Conservation (phyloP, 2,888 invertebrate genomes). For the Ormia ochracea region DNA sequence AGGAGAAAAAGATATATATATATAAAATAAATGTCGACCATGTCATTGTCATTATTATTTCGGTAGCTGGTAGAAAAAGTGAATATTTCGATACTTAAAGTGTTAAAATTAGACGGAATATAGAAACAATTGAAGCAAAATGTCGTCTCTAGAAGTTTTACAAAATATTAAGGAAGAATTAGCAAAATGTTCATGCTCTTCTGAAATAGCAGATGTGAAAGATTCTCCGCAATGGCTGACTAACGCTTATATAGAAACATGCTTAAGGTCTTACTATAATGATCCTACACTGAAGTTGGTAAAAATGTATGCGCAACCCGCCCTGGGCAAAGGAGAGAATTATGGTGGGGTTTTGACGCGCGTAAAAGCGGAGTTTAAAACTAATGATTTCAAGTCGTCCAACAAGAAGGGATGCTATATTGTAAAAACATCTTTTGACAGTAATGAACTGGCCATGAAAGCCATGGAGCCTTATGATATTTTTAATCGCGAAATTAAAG, state of each 20-base stretch:
- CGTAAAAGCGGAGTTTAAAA: slow-evolving; percentile 66
- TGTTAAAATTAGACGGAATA: background rate
- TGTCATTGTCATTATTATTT: slow-evolving; percentile 36
- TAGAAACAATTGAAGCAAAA: slow-evolving; percentile 42
- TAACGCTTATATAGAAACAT: slow-evolving; percentile 67
- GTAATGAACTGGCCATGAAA: slow-evolving; percentile 69
- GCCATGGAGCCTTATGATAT: slow-evolving; percentile 73
- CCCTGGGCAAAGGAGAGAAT: slow-evolving; percentile 74
- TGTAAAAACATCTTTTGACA: slow-evolving; percentile 72
- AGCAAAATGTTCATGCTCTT: slow-evolving; percentile 1
- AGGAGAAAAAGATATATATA: slow-evolving; percentile 23
- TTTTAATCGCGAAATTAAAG: slow-evolving; percentile 74
- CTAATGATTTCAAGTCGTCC: slow-evolving; percentile 29
- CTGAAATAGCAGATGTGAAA: background rate
- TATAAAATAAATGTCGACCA: slow-evolving; percentile 43
- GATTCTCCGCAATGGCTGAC: slow-evolving; percentile 71
- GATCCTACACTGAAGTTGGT: slow-evolving; percentile 67
- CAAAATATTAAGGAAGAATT: slow-evolving; percentile 63
- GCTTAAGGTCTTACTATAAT: slow-evolving; percentile 67
- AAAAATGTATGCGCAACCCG: slow-evolving; percentile 66
- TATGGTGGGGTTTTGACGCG: slow-evolving; percentile 73
- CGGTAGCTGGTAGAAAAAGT: slow-evolving; percentile 35
- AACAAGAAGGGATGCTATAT: slow-evolving; percentile 68
- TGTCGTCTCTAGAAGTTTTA: slow-evolving; percentile 69
- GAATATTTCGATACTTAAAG: background rate